Evolutionary conservation across 30 jellyfish, hydroid and myxozoan genomes (phyloP).

Genomic region (Morbakka virulenta): DNA sequence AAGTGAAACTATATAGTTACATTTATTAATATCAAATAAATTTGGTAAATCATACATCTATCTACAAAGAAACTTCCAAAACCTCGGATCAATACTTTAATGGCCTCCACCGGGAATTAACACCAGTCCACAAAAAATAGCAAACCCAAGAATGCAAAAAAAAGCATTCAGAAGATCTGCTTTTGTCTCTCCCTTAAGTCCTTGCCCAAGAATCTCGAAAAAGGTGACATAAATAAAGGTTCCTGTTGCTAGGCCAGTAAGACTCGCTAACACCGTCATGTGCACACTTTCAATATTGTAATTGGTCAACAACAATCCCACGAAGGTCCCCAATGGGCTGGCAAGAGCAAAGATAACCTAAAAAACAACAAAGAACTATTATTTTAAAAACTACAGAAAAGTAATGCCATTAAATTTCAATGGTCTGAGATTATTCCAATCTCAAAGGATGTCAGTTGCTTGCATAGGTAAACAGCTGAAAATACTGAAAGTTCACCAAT

Average conservation of each 20-base stretch:
- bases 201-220: slow-evolving; percentile 57
- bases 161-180: slow-evolving; percentile 9
- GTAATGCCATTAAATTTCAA: too few relatives aligned
- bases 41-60: too few relatives aligned
- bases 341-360: slow-evolving; percentile 45
- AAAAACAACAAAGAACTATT: neutral
- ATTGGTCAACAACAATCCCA: slow-evolving; percentile 24
- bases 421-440: too few relatives aligned
- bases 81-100: neutral
- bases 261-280: slow-evolving; percentile 5
- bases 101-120: slow-evolving; percentile 14
- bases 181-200: slow-evolving; percentile 13
- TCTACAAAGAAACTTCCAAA: too few relatives aligned
- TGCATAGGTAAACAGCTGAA: too few relatives aligned
- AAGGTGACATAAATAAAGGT: slow-evolving; percentile 39
- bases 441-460: too few relatives aligned
- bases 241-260: slow-evolving; percentile 50
- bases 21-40: too few relatives aligned
- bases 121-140: slow-evolving; percentile 15
- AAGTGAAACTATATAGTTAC: too few relatives aligned
- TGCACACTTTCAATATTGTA: neutral
- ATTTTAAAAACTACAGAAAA: too few relatives aligned
- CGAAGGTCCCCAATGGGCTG: slow-evolving; percentile 36
- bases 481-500: too few relatives aligned
- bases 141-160: slow-evolving; percentile 40